These are phyloP conservation scores for Rhamphomyia laevipes DNA, from an alignment of 2,888 invertebrate genomes.

Conservation along the genomic window DNA sequence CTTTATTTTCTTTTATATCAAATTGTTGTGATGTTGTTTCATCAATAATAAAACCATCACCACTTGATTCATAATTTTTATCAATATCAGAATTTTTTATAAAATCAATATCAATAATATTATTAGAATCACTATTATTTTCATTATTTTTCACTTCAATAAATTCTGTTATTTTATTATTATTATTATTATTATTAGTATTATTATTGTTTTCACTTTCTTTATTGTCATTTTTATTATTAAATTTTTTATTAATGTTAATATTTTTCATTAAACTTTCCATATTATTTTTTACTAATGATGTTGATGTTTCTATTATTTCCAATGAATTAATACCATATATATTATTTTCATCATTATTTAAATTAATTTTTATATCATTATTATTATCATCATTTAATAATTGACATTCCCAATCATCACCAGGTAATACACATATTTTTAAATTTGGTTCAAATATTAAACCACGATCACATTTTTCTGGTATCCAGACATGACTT, in stretches of 20 bases:
- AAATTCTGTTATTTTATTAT: conserved; percentile 9
- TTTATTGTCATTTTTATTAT: conserved; percentile 22
- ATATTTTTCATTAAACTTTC: conserved; percentile 14
- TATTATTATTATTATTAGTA: conserved; percentile 8
- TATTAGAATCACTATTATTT: conserved; percentile 4
- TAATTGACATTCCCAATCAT: conserved; percentile 35
- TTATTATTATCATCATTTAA: conserved; percentile 15
- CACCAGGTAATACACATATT: conserved; percentile 35
- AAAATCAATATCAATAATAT: not conserved
- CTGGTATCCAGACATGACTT: conserved; percentile 32
- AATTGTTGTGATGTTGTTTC: conserved; percentile 20
- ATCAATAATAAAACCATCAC: conserved; percentile 25
- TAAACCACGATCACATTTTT: conserved; percentile 31
- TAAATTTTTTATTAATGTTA: too few relatives aligned
- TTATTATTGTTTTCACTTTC: conserved; percentile 11
- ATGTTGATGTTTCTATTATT: not conserved
- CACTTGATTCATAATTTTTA: conserved; percentile 25
- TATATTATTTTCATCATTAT: conserved; percentile 9
- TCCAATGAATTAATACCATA: conserved; percentile 12
- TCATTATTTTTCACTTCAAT: conserved; percentile 14
- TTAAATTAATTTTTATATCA: not conserved
- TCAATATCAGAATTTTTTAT: conserved; percentile 9
- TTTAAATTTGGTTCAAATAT: conserved; percentile 32
- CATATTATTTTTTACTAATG: conserved; percentile 12
- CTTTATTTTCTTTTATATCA: conserved; percentile 21